Evolutionary conservation across 2,888 invertebrate genomes (phyloP).

Genomic region (Trichacis sp.): DNA sequence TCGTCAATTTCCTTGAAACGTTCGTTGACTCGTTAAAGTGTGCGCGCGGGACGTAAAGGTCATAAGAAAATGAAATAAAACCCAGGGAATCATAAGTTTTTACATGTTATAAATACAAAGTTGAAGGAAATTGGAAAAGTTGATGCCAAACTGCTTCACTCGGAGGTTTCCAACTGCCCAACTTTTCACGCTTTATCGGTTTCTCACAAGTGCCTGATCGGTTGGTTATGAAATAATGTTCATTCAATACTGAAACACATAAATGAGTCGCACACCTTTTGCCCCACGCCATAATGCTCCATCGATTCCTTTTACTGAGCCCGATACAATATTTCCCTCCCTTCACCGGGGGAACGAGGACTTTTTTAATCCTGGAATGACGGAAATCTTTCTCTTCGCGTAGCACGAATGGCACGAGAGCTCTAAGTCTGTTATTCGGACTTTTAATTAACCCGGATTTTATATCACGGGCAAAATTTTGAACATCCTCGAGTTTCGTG

Average conservation of each 20-base stretch:
- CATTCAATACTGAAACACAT: slow-evolving; percentile 1
- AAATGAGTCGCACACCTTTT: not conserved
- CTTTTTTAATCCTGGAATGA: too few species aligned
- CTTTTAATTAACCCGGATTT: slow-evolving; percentile 4
- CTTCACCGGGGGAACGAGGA: not conserved
- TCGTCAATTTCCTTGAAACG: not conserved
- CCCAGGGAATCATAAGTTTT: slow-evolving; percentile 31
- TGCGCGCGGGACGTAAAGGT: slow-evolving; percentile 12
- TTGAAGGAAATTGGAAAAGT: slow-evolving; percentile 42
- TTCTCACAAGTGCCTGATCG: slow-evolving; percentile 20
- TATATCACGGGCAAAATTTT: slow-evolving; percentile 16
- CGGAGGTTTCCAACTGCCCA: slow-evolving; percentile 30
- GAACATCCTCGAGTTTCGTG: slow-evolving; percentile 13
- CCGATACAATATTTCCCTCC: not conserved
- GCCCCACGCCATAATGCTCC: not conserved
- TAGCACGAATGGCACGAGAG: not conserved
- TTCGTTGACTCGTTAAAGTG: not conserved
- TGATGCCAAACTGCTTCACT: slow-evolving; percentile 39
- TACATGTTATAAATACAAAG: slow-evolving; percentile 42
- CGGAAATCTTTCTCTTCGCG: too few species aligned
- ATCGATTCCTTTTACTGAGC: not conserved
- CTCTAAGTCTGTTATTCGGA: not conserved
- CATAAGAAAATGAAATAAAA: slow-evolving; percentile 28
- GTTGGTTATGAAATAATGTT: slow-evolving; percentile 16
- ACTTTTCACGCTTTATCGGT: slow-evolving; percentile 39